These are phyloP conservation scores for Octopus bimaculoides DNA, from an alignment of 1,140 invertebrate genomes.

Conservation along the genomic window DNA sequence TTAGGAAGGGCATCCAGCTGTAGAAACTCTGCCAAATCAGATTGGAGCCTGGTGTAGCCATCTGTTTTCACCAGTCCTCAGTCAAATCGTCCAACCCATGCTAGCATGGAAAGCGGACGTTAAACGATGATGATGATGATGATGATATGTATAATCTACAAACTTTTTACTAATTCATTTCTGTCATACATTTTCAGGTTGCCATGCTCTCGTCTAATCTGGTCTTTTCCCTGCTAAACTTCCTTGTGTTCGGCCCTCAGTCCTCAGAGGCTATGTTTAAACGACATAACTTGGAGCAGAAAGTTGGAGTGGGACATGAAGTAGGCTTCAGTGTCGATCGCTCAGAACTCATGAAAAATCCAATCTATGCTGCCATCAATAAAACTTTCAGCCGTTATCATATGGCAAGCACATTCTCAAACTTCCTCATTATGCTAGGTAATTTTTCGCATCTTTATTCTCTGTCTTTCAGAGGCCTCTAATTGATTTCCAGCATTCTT, in stretches of 20 bases:
- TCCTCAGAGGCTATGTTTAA: background rate
- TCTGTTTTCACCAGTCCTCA: too few species aligned
- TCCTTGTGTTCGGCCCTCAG: background rate
- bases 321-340: background rate
- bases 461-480: background rate
- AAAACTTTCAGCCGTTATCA: background rate
- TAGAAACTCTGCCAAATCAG: too few species aligned
- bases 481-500: background rate
- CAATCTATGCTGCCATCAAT: background rate
- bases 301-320: background rate
- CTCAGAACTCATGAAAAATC: background rate
- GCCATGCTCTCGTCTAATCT: background rate
- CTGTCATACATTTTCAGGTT: background rate
- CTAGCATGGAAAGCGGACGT: too few species aligned
- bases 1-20: too few species aligned
- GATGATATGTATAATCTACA: too few species aligned
- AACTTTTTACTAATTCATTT: background rate
- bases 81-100: too few species aligned
- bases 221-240: background rate
- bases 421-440: background rate
- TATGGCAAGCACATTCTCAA: background rate
- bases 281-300: background rate
- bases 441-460: background rate
- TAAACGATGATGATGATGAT: too few species aligned
- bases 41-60: too few species aligned